These are phyloP conservation scores for Ylistrum balloti DNA, from an alignment of 1,140 invertebrate genomes.

Conservation along the genomic window DNA sequence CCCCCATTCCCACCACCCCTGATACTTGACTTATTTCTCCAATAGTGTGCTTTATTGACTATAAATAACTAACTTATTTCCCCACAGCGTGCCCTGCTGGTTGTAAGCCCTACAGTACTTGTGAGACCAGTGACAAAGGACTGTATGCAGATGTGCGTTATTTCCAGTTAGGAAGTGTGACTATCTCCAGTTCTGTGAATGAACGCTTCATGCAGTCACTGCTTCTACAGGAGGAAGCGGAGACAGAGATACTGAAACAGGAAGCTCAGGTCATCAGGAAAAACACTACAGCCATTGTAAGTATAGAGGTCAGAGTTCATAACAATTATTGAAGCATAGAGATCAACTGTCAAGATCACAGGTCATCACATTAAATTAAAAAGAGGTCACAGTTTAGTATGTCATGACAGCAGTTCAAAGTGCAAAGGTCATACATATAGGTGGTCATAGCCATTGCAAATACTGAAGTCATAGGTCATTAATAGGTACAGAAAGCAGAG, in stretches of 20 bases:
- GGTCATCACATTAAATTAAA: background rate
- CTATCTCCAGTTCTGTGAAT: slow-evolving; percentile 72
- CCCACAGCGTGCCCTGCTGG: slow-evolving; percentile 65
- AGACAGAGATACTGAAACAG: slow-evolving; percentile 71
- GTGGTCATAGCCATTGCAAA: no score
- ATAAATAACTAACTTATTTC: background rate
- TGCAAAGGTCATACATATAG: no score
- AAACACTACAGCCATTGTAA: slow-evolving; percentile 66
- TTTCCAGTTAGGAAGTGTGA: slow-evolving; percentile 73
- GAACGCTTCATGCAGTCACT: slow-evolving; percentile 73
- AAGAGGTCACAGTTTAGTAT: background rate
- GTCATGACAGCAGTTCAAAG: no score
- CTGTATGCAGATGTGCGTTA: slow-evolving; percentile 77
- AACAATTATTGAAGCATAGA: background rate
- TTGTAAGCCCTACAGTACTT: slow-evolving; percentile 66
- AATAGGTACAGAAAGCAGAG: no score
- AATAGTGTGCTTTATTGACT: background rate
- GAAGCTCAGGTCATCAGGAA: slow-evolving; percentile 75
- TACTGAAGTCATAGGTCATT: no score
- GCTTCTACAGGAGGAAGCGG: slow-evolving; percentile 72
- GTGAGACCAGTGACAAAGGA: slow-evolving; percentile 71
- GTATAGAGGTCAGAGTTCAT: background rate
- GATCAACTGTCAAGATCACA: background rate
- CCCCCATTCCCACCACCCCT: no score
- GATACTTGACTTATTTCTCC: no score